Evolutionary conservation across 2,797 vertebrate genomes (phyloP), one percentile per base, ranked within the genome.

Genomic region (Chelon labrosus): DNA sequence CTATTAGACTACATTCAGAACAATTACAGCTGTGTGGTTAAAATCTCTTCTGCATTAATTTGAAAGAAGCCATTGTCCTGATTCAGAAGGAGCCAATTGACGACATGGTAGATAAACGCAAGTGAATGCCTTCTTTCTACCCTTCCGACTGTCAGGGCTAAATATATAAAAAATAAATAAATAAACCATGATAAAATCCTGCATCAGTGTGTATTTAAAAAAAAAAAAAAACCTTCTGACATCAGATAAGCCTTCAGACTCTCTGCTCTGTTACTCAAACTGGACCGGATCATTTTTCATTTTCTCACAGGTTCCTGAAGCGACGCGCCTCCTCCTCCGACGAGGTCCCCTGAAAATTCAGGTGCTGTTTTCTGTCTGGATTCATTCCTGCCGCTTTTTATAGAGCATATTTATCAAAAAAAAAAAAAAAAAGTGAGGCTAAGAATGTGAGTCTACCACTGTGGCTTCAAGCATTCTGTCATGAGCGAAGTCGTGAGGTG

Each of bases 11-110:
- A 35, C 0, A 2, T 41, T 52, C 53, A 37, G n/a, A 41, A 19
- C 11, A n/a, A 25, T 61, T 65, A 54, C 39, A 59, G 20, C 25
- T 27, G 25, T 27, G 41, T 42, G 41, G 41, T 14, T 16, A 42
- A 44, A 16, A 16, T 16, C 42, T 17, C 6, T 5, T 17, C 14
- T 16, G 19, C 6, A 11, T 62, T 68, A 20, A 16, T 49, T 53
- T 49, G 5, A 64, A 68, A 55, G 11, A 39, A 62, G 19, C 17
- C 10, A 10, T 25, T 57, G 25, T 62, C 65, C 39, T 57, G 44
- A 38, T 46, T 62, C 17, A 27, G 37, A 22, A 42, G 10, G 42
- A 22, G 19, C 25, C 25, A 42, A 19, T 41, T 51, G 71, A 50
- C 38, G 27, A 37, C 38, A 39, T n/a, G 17, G 4, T 27, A 22